phyloP scores from a whole-genome alignment of 1,140 invertebrate genomes.

The Pogonomyrmex barbatus region DNA sequence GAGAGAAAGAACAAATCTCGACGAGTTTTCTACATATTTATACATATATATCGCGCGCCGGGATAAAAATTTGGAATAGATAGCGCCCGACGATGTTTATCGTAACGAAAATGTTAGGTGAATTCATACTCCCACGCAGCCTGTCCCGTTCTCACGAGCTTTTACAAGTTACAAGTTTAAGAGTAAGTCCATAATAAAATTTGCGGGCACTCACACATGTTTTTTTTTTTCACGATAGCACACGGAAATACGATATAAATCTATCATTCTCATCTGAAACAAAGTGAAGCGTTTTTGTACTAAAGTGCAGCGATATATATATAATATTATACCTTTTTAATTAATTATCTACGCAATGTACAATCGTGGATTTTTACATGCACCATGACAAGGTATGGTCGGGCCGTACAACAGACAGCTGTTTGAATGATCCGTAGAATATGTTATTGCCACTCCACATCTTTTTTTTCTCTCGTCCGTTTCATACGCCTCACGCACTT shows the following conservation, averaged over 20 bases:
- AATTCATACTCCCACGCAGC: slow-evolving; percentile 33
- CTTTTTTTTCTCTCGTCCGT: slow-evolving; percentile 5
- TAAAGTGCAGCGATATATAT: slow-evolving; percentile 83
- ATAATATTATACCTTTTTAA: slow-evolving; percentile 81
- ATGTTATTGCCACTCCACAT: slow-evolving; percentile 44
- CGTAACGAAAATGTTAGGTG: slow-evolving; percentile 55
- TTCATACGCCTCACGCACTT: slow-evolving; percentile 15
- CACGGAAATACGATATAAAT: slow-evolving; percentile 79
- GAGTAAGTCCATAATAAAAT: slow-evolving; percentile 72
- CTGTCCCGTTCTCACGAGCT: slow-evolving; percentile 65
- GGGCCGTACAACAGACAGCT: slow-evolving; percentile 69
- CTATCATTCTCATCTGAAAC: slow-evolving; percentile 77
- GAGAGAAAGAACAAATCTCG: slow-evolving; percentile 60
- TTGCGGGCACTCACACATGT: slow-evolving; percentile 76
- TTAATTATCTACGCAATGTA: slow-evolving; percentile 83
- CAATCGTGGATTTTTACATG: slow-evolving; percentile 81
- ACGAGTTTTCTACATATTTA: slow-evolving; percentile 27
- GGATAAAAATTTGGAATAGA: slow-evolving; percentile 46
- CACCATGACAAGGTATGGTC: slow-evolving; percentile 76
- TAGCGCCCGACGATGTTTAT: slow-evolving; percentile 29
- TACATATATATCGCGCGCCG: slow-evolving; percentile 31
- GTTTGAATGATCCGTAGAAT: slow-evolving; percentile 58
- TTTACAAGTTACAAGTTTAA: slow-evolving; percentile 70
- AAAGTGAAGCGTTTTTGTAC: slow-evolving; percentile 85
- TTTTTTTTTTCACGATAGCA: slow-evolving; percentile 71